Base-by-base conservation (phyloP, 2,797 vertebrate species). In the Pangasius sanitwongsei region DNA sequence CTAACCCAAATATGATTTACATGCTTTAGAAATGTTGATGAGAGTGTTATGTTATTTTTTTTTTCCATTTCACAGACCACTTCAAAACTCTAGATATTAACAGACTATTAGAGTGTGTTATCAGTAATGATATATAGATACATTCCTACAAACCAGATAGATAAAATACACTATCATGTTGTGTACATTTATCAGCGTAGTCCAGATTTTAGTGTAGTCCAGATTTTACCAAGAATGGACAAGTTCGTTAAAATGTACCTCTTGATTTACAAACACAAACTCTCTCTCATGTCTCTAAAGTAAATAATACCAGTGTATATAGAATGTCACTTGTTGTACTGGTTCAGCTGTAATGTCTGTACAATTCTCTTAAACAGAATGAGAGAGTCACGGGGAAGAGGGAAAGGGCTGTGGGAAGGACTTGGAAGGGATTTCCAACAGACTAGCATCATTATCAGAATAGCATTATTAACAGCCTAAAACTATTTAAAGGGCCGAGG, bases 391-490 rank as follows among this genome's bases (percentile, higher is more conserved):
- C 6, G 78, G 53, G 74, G 18, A 86, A 74, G 89, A 88, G 18
- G 59, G 87, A 85, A 31, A 75, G n/a, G 65, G 31, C 13, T 16
- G 77, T 18, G 57, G 48, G 69, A 59, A 67, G 59, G 57, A 80
- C 80, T 70, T 81, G 72, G 75, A 70, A 20, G 57, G 50, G 84
- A 86, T 48, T 80, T 81, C 41, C 53, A 78, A 7, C 3, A 70
- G 53, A 89, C 59, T 44, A 57, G 1, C 8, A 11, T 48, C 16
- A 69, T 78, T 41, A 78, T n/a, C n/a, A n/a, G n/a, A n/a, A n/a
- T n/a, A n/a, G n/a, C n/a, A n/a, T n/a, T n/a, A n/a, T n/a, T n/a
- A 69, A 80, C 70, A 67, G 53, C 18, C 48, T 81, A 77, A 87
- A 81, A 86, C 20, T 53, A 69, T 53, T 50, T 69, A 55, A 8